phyloP scores from a whole-genome alignment of 2,113 vertebrate species.

The Carettochelys insculpta region DNA sequence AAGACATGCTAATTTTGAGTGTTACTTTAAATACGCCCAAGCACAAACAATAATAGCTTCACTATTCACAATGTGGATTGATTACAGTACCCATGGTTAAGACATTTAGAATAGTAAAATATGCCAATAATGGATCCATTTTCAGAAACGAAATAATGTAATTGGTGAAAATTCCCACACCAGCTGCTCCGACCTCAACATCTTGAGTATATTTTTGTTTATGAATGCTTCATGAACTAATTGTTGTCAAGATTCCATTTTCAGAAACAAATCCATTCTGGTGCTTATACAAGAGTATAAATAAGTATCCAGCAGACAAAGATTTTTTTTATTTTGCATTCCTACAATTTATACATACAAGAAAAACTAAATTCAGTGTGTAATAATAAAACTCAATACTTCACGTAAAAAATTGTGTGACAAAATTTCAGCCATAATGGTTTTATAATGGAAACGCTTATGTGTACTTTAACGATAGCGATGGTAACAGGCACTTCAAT shows the following conservation, averaged over 20 bases:
- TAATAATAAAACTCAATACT: background rate
- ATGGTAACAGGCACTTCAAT: background rate
- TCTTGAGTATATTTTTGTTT: conserved; percentile 6
- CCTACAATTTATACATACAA: background rate
- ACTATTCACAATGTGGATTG: background rate
- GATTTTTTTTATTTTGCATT: background rate
- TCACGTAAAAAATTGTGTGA: background rate
- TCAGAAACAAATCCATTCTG: background rate
- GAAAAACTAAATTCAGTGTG: background rate
- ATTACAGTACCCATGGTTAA: background rate
- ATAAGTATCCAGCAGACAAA: background rate
- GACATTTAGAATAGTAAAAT: background rate
- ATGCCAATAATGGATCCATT: background rate
- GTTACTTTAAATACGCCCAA: background rate
- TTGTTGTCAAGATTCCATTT: conserved; percentile 16
- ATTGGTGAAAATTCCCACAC: background rate
- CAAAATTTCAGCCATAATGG: background rate
- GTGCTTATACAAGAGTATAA: background rate
- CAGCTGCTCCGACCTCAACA: background rate
- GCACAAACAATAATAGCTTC: background rate
- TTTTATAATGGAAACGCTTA: background rate
- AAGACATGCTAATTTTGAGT: background rate
- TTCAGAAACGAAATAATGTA: background rate
- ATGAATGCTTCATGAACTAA: background rate
- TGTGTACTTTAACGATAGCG: background rate